Percentiles rank a stretch among this genome's conserved stretches.
These are phyloP conservation scores for Eulimnadia texana DNA, from an alignment of 1,140 invertebrate species.

Conservation along the genomic window DNA sequence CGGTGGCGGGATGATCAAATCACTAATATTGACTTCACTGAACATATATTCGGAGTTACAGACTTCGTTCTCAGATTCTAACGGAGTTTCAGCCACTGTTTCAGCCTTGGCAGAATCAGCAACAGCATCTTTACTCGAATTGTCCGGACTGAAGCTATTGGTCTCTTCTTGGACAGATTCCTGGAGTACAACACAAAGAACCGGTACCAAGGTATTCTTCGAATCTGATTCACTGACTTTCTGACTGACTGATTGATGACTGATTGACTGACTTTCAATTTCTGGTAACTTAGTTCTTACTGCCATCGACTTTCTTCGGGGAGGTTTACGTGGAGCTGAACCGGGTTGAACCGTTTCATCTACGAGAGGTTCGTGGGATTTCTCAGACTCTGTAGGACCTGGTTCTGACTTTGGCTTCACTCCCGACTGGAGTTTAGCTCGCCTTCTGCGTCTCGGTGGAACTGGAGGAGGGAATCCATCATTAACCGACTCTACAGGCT, in stretches of 20 bases:
- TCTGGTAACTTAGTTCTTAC: not conserved
- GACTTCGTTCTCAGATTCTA: not conserved
- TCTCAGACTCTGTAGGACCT: not conserved
- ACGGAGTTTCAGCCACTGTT: not conserved
- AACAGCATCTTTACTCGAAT: too few relatives aligned
- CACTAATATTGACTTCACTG: not conserved
- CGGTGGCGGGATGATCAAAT: not conserved
- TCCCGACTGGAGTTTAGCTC: not conserved
- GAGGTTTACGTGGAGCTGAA: not conserved
- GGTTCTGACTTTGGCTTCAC: not conserved
- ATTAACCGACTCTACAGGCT: not conserved
- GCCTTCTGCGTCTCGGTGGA: not conserved
- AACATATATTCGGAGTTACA: not conserved
- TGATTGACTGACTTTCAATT: not conserved
- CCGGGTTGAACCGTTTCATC: not conserved
- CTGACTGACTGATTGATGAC: too few relatives aligned
- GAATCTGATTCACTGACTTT: too few relatives aligned
- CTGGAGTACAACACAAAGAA: too few relatives aligned
- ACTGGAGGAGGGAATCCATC: not conserved
- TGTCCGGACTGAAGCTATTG: too few relatives aligned
- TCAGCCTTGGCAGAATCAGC: too few relatives aligned
- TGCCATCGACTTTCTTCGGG: not conserved
- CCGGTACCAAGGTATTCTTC: too few relatives aligned
- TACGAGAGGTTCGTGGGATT: not conserved
- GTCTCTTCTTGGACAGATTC: too few relatives aligned